Base-by-base conservation (phyloP, 2,113 vertebrate species). In the Holacanthus passer region DNA sequence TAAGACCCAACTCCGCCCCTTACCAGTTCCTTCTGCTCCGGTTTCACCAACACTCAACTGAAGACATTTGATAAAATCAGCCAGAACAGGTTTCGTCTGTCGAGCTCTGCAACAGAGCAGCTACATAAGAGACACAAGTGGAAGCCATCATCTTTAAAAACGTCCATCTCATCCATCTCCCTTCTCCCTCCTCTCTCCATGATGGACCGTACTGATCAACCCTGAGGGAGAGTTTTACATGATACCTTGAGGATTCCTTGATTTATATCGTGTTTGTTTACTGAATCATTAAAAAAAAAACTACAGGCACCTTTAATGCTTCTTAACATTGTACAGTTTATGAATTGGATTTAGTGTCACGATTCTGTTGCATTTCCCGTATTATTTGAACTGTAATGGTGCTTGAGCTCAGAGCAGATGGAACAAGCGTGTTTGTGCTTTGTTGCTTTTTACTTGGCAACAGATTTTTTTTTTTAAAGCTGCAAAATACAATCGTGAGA, bases 401-500 rank as follows among this genome's bases (percentile, higher is more conserved):
- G 88, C 81, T 87, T 43, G 35, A 66, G 81, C 86, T 82, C 55
- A 45, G 85, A 90, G 85, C 75, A 53, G 76, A 77, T 24, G 32
- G 77, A 93, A 87, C 82, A 89, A 88, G 77, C 19, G 19, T 74
- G 19, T 73, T 76, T 82, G 70, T 73, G 59, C 31, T 76, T 31
- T 71, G 85, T 83, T 85, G 71, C 63, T 75, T 86, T 70, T 86
- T 87, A 82, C 73, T 65, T 48, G 41, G 76, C 79, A 86, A 85
- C 22, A 27, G 13, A 1, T 14, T 7, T 16, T 0, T 20, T 67
- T 62, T 63, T 75, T 45, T 67, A 66, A 88, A 82, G 77, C 81
- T 92, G 89, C 91, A 92, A 83, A 90, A 91, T 89, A 91, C 89
- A 92, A 90, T 93, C 79, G 43, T 59, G 32, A 79, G 58, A 53